phyloP scores from a whole-genome alignment of 2,797 vertebrate species.

The Triplophysa bombifrons region DNA sequence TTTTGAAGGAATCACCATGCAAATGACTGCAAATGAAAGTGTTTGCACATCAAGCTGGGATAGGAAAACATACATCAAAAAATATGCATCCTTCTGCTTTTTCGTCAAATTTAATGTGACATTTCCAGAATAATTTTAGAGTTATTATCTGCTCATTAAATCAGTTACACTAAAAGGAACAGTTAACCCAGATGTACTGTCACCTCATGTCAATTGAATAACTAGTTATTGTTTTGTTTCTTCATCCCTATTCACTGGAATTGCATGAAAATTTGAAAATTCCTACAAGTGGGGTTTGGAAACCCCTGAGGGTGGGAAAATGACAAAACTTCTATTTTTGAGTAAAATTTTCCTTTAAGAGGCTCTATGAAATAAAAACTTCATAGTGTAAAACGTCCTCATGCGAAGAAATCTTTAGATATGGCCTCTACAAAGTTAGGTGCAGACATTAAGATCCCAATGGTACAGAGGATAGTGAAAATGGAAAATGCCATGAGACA shows the following conservation, averaged over 20 bases:
- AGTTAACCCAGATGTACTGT: neutral
- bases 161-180: neutral
- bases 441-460: conserved; percentile 80
- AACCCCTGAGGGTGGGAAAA: neutral
- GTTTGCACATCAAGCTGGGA: neutral
- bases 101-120: neutral
- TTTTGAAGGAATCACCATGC: neutral
- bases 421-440: conserved; percentile 81
- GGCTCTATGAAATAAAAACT: neutral
- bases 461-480: conserved; percentile 78
- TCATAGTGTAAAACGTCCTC: neutral
- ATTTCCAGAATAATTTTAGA: neutral
- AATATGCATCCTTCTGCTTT: neutral
- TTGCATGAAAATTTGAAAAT: neutral
- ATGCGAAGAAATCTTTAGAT: conserved; percentile 75
- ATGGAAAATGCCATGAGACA: conserved; percentile 79
- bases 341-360: neutral
- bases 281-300: neutral
- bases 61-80: neutral
- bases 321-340: neutral
- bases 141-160: neutral
- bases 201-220: neutral
- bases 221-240: neutral
- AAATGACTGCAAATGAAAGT: neutral
- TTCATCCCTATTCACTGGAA: neutral